Percentiles rank a stretch among this genome's conserved stretches.
Conservation (phyloP, 2,888 invertebrate genomes). For the Aspidiotus destructor region DNA sequence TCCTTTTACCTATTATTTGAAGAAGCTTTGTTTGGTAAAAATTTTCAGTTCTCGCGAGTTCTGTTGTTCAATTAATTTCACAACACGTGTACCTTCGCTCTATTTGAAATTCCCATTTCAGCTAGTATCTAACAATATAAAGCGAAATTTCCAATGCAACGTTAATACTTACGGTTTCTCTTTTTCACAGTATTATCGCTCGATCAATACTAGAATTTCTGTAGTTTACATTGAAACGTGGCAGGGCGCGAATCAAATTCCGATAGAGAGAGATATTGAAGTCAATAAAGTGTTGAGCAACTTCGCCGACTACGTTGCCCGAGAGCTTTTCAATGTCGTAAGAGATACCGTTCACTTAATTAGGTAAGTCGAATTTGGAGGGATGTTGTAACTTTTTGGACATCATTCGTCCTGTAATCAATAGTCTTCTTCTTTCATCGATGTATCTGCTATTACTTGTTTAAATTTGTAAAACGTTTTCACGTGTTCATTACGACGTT, state of each 20-base stretch:
- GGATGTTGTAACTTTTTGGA: no score
- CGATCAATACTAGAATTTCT: constrained; percentile 85
- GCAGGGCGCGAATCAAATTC: constrained; percentile 80
- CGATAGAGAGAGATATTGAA: constrained; percentile 72
- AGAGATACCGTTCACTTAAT: constrained; percentile 87
- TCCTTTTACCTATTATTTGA: no score
- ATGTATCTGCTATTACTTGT: no score
- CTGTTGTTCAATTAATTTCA: no score
- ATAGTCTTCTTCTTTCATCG: no score
- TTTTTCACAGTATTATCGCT: constrained; percentile 70
- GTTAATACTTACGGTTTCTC: background rate
- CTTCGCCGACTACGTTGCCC: constrained; percentile 82
- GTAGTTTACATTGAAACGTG: constrained; percentile 96
- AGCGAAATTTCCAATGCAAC: background rate
- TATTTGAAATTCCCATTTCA: no score
- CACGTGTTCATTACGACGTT: no score
- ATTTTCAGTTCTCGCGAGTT: no score
- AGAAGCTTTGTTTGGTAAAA: no score
- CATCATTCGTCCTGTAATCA: no score
- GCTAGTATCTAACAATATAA: background rate
- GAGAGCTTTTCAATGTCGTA: constrained; percentile 73
- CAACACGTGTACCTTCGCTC: background rate
- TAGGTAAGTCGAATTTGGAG: constrained; percentile 55
- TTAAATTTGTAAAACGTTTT: no score
- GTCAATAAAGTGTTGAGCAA: constrained; percentile 79